These are phyloP conservation scores for Ceratina australensis DNA, from an alignment of 1,140 invertebrate species.

Conservation along the genomic window DNA sequence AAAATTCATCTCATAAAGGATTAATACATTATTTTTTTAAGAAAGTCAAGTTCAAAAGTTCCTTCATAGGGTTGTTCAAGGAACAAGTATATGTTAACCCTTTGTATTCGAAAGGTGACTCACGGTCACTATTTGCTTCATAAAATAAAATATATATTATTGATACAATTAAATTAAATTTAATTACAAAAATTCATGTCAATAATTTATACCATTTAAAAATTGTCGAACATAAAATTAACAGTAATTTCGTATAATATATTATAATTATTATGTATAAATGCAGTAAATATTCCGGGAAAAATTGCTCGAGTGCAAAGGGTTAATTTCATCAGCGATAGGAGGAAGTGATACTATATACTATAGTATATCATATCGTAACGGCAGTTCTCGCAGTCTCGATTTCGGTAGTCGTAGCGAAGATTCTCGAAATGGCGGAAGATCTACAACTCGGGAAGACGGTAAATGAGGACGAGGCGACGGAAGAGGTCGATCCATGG, in stretches of 20 bases:
- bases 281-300: too few species aligned
- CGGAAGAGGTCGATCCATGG: constrained; percentile 69
- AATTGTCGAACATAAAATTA: too few species aligned
- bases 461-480: constrained; percentile 60
- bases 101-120: too few species aligned
- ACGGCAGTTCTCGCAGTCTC: constrained; percentile 55
- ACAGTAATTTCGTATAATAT: too few species aligned
- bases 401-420: background rate
- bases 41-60: background rate
- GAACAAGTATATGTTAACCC: background rate
- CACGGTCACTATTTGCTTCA: too few species aligned
- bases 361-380: too few species aligned
- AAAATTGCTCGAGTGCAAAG: too few species aligned
- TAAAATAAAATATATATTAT: too few species aligned
- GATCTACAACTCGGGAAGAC: constrained; percentile 42
- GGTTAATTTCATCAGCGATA: background rate
- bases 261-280: too few species aligned
- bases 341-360: background rate
- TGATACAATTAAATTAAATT: too few species aligned
- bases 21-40: background rate
- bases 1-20: background rate
- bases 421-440: constrained; percentile 2
- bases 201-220: too few species aligned
- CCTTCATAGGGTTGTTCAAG: background rate
- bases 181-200: too few species aligned